Percentiles rank a stretch among this genome's conserved stretches.
phyloP scores from a whole-genome alignment of 2,113 vertebrate species.

The Dromaius novaehollandiae region DNA sequence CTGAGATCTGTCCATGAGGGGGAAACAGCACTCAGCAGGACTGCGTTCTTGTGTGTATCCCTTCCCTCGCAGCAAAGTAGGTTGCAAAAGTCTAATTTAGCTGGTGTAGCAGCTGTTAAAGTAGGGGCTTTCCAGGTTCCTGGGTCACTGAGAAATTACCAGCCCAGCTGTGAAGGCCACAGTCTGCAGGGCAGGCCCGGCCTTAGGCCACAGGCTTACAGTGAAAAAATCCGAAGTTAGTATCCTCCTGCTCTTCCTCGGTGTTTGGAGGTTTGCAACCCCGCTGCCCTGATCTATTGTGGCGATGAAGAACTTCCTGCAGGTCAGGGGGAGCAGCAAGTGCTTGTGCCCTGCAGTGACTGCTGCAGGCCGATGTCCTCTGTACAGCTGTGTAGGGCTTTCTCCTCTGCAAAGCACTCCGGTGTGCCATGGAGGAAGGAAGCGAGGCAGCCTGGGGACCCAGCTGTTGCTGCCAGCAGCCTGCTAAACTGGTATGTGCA shows the following conservation, averaged over 20 bases:
- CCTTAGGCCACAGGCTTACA: not conserved
- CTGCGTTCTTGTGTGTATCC: not conserved
- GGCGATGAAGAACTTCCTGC: not conserved
- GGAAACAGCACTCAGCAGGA: not conserved
- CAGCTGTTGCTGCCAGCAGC: not conserved
- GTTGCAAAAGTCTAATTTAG: not conserved
- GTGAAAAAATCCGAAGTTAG: not conserved
- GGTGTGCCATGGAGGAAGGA: not conserved
- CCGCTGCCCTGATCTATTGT: not conserved
- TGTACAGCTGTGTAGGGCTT: accelerated
- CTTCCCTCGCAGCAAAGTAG: not conserved
- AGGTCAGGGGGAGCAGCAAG: not conserved
- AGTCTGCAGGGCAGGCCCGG: not conserved
- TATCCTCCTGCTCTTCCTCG: not conserved
- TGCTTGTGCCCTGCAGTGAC: not conserved
- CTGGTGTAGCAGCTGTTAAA: not conserved
- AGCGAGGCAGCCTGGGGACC: not conserved
- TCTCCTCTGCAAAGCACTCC: not conserved
- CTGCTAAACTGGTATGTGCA: accelerated
- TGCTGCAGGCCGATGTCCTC: not conserved
- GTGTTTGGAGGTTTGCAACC: not conserved
- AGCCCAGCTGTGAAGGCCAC: no score
- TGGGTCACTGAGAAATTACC: not conserved
- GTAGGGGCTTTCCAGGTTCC: not conserved
- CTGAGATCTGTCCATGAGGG: not conserved